phyloP scores from a whole-genome alignment of 1,140 invertebrate genomes.

The Eubasilissa regina region DNA sequence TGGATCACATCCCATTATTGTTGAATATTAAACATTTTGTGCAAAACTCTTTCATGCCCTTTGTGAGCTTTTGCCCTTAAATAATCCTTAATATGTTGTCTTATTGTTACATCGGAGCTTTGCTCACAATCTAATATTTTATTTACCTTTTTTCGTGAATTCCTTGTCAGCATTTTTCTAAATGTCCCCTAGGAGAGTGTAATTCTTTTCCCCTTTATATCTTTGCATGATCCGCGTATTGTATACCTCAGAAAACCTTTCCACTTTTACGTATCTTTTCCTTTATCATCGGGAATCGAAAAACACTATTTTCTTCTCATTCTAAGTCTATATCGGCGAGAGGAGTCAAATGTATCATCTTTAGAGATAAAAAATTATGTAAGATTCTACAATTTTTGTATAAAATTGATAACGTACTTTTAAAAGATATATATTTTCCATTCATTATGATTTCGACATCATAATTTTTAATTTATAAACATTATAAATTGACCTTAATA shows the following conservation, averaged over 20 bases:
- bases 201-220: conserved; percentile 26
- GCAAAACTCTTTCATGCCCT: background rate
- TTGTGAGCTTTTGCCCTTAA: conserved; percentile 29
- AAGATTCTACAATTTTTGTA: too few relatives aligned
- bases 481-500: too few relatives aligned
- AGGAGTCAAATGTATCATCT: too few relatives aligned
- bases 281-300: background rate
- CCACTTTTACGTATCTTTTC: conserved; percentile 16
- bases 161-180: conserved; percentile 33
- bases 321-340: background rate
- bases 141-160: conserved; percentile 22
- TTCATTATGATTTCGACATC: too few relatives aligned
- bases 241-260: conserved; percentile 25
- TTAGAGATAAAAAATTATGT: too few relatives aligned
- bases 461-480: too few relatives aligned
- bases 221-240: conserved; percentile 8
- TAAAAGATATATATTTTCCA: too few relatives aligned
- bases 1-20: background rate
- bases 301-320: background rate
- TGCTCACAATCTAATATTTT: conserved; percentile 41
- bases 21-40: background rate
- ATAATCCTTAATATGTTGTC: conserved; percentile 26
- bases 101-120: conserved; percentile 36
- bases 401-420: too few relatives aligned
- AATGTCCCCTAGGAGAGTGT: conserved; percentile 14